Percentiles rank a stretch among this genome's conserved stretches.
phyloP scores from a whole-genome alignment of 1,140 invertebrate species.

The Drosophila arawakana region DNA sequence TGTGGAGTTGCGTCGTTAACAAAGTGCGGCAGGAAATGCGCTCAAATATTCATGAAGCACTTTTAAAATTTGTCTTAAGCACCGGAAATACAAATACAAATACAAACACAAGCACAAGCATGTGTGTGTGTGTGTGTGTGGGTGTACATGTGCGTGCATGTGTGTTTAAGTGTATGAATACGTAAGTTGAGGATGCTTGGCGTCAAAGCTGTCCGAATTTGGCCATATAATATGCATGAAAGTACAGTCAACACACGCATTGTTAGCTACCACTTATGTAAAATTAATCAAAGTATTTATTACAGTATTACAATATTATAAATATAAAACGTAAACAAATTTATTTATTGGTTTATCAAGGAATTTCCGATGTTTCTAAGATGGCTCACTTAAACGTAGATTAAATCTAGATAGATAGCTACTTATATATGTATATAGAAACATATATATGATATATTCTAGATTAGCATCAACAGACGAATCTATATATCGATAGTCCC shows the following conservation, averaged over 20 bases:
- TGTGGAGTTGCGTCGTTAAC: conserved; percentile 42
- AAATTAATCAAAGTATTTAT: no score
- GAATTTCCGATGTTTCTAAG: no score
- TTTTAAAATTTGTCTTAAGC: conserved; percentile 82
- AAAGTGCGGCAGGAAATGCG: conserved; percentile 67
- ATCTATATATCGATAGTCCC: no score
- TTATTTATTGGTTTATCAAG: no score
- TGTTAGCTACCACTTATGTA: conserved; percentile 37
- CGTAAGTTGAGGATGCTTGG: conserved; percentile 3
- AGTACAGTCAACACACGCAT: conserved; percentile 63
- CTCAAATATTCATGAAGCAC: conserved; percentile 74
- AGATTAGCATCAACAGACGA: no score
- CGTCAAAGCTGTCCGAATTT: conserved; percentile 47
- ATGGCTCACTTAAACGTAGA: no score
- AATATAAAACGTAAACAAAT: no score
- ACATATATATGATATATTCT: no score
- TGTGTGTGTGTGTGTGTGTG: neutral
- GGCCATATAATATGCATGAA: conserved; percentile 65
- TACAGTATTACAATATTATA: no score
- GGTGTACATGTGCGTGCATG: conserved; percentile 15
- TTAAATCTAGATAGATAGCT: no score
- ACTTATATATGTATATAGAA: no score
- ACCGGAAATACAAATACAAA: conserved; percentile 81
- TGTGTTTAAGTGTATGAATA: conserved; percentile 20
- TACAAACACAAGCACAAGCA: conserved; percentile 30